A percentile compares a stretch with the other conserved stretches of the same genome.
Conservation (phyloP, 2,888 invertebrate genomes). For the Chrysolina haemoptera region DNA sequence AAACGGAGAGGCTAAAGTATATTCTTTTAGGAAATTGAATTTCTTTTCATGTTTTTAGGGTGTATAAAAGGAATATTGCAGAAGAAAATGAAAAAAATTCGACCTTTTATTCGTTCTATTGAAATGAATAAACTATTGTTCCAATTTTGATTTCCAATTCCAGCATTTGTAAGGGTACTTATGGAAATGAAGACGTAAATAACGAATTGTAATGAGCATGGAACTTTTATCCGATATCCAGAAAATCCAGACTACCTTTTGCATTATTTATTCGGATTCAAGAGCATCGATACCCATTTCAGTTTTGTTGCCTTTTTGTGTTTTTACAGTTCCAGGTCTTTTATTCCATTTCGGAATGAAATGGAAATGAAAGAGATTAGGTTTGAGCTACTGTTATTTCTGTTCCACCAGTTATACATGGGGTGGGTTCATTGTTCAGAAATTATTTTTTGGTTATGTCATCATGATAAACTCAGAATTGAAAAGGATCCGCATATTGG, state of each 20-base stretch:
- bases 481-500: too few species aligned
- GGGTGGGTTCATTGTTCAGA: not conserved
- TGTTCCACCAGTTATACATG: not conserved
- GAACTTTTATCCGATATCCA: slow-evolving; percentile 42
- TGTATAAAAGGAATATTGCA: slow-evolving; percentile 18
- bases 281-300: slow-evolving; percentile 28
- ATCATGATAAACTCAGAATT: too few species aligned
- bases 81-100: slow-evolving; percentile 6
- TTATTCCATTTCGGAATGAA: slow-evolving; percentile 2
- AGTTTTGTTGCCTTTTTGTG: slow-evolving; percentile 24
- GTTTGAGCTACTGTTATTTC: slow-evolving; percentile 14
- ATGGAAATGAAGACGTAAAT: slow-evolving; percentile 47
- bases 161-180: slow-evolving; percentile 41
- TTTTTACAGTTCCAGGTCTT: slow-evolving; percentile 16
- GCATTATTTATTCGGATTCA: slow-evolving; percentile 39
- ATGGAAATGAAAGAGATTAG: slow-evolving; percentile 8
- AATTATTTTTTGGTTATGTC: too few species aligned
- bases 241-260: slow-evolving; percentile 42
- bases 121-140: slow-evolving; percentile 30
- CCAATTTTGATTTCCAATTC: slow-evolving; percentile 35
- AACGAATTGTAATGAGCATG: slow-evolving; percentile 44
- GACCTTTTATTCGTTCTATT: slow-evolving; percentile 20
- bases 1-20: slow-evolving; percentile 30
- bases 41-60: slow-evolving; percentile 41
- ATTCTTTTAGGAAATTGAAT: slow-evolving; percentile 40